phyloP scores from a whole-genome alignment of 2,888 invertebrate species.

The Euzophera pinguis region DNA sequence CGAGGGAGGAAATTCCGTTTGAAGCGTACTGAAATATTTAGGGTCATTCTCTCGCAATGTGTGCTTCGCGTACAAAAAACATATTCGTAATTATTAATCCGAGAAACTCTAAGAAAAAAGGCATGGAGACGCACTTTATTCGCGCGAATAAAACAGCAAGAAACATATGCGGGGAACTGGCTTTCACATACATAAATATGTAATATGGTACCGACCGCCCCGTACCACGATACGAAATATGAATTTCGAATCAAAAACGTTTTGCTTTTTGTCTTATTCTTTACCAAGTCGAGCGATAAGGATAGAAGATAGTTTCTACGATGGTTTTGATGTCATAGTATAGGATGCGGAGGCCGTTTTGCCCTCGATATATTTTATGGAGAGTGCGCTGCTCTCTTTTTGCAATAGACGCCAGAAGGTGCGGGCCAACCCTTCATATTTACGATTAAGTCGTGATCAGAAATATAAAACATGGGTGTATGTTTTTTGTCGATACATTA shows the following conservation, averaged over 20 bases:
- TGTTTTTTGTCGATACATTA: conserved; percentile 66
- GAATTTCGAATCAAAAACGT: not conserved
- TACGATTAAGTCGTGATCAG: conserved; percentile 79
- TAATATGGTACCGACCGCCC: conserved; percentile 37
- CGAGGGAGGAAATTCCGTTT: no score
- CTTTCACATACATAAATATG: conserved; percentile 63
- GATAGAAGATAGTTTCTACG: not conserved
- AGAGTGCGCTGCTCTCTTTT: conserved; percentile 72
- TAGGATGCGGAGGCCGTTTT: conserved; percentile 28
- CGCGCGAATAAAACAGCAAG: conserved; percentile 64
- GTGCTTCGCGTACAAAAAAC: conserved; percentile 1
- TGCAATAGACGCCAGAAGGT: conserved; percentile 77
- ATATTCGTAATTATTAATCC: conserved; percentile 20
- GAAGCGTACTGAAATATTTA: no score
- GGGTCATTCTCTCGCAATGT: conserved; percentile 1
- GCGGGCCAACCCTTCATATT: conserved; percentile 76
- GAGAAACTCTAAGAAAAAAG: conserved; percentile 37
- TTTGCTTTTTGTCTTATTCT: not conserved
- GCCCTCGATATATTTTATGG: conserved; percentile 75
- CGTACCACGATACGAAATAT: conserved; percentile 13
- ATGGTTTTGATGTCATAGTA: conserved; percentile 12
- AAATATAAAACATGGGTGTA: conserved; percentile 66
- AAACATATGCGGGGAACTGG: conserved; percentile 67
- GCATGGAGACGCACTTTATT: conserved; percentile 56
- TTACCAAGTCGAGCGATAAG: not conserved